phyloP scores from a whole-genome alignment of 2,888 invertebrate genomes.

The Cecidostiba fungosa region DNA sequence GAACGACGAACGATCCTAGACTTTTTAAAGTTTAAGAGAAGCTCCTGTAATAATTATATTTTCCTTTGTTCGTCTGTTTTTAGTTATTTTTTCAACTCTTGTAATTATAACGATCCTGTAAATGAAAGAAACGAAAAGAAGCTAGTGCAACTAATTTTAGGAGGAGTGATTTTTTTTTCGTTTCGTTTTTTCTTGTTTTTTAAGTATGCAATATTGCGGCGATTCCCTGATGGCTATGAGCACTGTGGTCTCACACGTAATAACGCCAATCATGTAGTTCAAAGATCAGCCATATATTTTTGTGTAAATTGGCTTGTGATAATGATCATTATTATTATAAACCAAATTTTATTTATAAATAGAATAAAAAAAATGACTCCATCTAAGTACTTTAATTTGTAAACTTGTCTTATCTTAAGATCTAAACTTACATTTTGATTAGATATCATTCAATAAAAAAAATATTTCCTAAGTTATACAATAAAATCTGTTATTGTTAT shows the following conservation, averaged over 20 bases:
- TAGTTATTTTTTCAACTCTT: slow-evolving; percentile 51
- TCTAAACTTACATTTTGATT: slow-evolving; percentile 48
- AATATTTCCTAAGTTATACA: slow-evolving; percentile 54
- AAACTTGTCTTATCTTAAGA: slow-evolving; percentile 52
- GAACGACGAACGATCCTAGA: slow-evolving; percentile 36
- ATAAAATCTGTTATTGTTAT: slow-evolving; percentile 24
- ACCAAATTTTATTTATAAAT: slow-evolving; percentile 63
- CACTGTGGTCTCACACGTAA: slow-evolving; percentile 26
- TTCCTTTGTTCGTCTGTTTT: slow-evolving; percentile 38
- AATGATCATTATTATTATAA: slow-evolving; percentile 59
- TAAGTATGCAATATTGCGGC: slow-evolving; percentile 10
- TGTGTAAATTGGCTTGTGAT: slow-evolving; percentile 58
- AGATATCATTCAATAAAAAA: slow-evolving; percentile 47
- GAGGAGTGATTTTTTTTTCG: slow-evolving; percentile 36
- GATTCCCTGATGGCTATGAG: slow-evolving; percentile 31
- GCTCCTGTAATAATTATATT: background rate
- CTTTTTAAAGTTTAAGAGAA: slow-evolving; percentile 35
- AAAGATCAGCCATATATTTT: slow-evolving; percentile 45
- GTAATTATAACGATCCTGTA: slow-evolving; percentile 55
- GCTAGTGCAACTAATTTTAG: slow-evolving; percentile 51
- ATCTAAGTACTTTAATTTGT: slow-evolving; percentile 58
- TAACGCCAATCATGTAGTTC: slow-evolving; percentile 45
- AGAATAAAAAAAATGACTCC: slow-evolving; percentile 48
- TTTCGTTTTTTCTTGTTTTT: slow-evolving; percentile 31
- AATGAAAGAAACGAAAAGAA: slow-evolving; percentile 50